phyloP scores from a whole-genome alignment of 2,888 invertebrate genomes.

The Ochropleura plecta region DNA sequence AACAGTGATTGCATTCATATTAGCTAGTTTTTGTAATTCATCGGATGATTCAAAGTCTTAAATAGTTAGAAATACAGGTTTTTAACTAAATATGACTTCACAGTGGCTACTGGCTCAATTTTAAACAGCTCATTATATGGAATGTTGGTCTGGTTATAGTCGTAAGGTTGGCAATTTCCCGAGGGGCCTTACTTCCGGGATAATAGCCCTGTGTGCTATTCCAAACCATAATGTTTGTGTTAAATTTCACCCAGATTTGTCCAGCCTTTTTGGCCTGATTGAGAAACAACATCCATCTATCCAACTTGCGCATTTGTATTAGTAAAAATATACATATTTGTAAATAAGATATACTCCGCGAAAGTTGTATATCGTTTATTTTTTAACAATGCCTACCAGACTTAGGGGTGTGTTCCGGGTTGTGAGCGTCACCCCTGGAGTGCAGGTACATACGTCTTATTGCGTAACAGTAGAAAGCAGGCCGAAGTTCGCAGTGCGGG shows the following conservation, averaged over 20 bases:
- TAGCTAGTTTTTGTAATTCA: slow-evolving; percentile 16
- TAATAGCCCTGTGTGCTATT: too few relatives aligned
- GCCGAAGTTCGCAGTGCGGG: neutral
- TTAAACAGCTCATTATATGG: neutral
- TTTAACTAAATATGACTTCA: neutral
- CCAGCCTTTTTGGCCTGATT: too few relatives aligned
- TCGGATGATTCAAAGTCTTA: neutral
- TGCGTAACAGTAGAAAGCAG: slow-evolving; percentile 17
- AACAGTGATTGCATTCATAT: slow-evolving; percentile 1
- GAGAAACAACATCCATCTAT: too few relatives aligned
- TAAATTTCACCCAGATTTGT: too few relatives aligned
- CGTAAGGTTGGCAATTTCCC: too few relatives aligned
- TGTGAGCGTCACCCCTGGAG: neutral
- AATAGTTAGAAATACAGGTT: neutral
- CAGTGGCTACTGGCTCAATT: neutral
- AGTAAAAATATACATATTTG: too few relatives aligned
- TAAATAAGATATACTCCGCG: too few relatives aligned
- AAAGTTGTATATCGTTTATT: too few relatives aligned
- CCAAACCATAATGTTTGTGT: too few relatives aligned
- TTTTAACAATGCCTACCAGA: neutral
- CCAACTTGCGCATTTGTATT: too few relatives aligned
- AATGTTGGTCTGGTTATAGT: too few relatives aligned
- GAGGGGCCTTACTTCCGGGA: too few relatives aligned
- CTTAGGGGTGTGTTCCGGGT: neutral
- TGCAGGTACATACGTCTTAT: slow-evolving; percentile 4